A percentile compares a stretch with the other conserved stretches of the same genome.
phyloP scores from a whole-genome alignment of 1,140 invertebrate species.

The Gyrodactylus bullatarudis region DNA sequence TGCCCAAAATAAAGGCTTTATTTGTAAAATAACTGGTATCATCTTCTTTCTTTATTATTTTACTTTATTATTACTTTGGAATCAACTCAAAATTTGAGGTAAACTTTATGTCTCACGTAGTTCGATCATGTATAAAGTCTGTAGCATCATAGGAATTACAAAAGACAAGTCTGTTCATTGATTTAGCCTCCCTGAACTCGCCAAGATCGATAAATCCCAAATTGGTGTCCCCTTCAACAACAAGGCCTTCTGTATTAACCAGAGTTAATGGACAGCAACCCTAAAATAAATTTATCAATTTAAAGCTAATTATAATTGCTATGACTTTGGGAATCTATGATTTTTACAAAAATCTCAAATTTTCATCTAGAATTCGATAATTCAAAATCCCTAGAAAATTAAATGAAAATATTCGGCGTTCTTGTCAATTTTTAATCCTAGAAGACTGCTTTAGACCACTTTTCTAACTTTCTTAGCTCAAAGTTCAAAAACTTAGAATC shows the following conservation, averaged over 20 bases:
- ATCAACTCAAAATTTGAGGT: too few species aligned
- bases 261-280: neutral
- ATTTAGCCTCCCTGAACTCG: neutral
- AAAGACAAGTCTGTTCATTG: neutral
- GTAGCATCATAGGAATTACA: neutral
- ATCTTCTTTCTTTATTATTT: too few species aligned
- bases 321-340: too few species aligned
- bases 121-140: neutral
- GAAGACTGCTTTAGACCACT: neutral
- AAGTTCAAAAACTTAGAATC: too few species aligned
- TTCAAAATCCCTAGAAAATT: neutral
- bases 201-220: neutral
- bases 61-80: too few species aligned
- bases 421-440: neutral
- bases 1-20: too few species aligned
- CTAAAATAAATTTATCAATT: neutral
- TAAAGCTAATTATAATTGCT: too few species aligned
- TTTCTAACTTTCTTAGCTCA: neutral
- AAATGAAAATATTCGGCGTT: neutral
- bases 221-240: neutral
- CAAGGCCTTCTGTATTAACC: neutral
- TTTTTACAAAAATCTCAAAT: too few species aligned
- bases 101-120: too few species aligned
- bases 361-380: too few species aligned
- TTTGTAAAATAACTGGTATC: too few species aligned